These are phyloP conservation scores for Scaptodrosophila latifasciaeformis DNA, from an alignment of 2,888 invertebrate genomes.

Conservation along the genomic window DNA sequence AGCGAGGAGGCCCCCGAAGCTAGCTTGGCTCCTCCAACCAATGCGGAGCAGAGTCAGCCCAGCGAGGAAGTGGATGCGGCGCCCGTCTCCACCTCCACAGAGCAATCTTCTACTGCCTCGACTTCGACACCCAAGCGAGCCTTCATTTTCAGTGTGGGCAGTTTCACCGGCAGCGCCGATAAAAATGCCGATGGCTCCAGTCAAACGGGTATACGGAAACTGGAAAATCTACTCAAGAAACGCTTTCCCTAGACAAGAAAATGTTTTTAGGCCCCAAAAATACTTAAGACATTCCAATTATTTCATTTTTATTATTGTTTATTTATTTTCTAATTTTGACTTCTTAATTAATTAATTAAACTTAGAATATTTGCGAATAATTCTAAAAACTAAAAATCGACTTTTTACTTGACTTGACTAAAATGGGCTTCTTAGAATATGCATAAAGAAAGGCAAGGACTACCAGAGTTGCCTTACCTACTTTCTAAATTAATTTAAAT, in stretches of 20 bases:
- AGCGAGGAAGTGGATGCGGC: no score
- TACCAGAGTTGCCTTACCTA: conserved; percentile 15
- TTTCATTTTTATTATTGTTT: conserved; percentile 5
- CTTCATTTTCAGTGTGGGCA: conserved; percentile 71
- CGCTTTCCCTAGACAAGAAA: conserved; percentile 74
- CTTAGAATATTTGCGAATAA: no score
- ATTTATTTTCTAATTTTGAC: no score
- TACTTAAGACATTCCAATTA: conserved; percentile 36
- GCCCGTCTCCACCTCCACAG: conserved; percentile 13
- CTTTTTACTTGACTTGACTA: background rate
- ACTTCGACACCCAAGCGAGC: conserved; percentile 69
- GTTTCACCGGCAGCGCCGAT: conserved; percentile 67
- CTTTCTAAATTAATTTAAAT: conserved; percentile 2
- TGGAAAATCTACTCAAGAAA: conserved; percentile 78
- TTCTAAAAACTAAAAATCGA: background rate
- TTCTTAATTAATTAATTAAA: no score
- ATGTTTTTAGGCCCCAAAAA: conserved; percentile 1
- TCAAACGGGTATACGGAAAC: conserved; percentile 75
- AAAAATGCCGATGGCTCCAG: conserved; percentile 59
- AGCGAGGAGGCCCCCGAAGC: conserved; percentile 34
- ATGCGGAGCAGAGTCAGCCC: no score
- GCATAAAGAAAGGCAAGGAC: conserved; percentile 8
- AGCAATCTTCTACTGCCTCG: no score
- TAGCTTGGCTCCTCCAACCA: background rate
- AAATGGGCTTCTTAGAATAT: no score